Percentiles rank a stretch among this genome's conserved stretches.
These are phyloP conservation scores for Steinernema feltiae DNA, from an alignment of 1,140 invertebrate species.

Conservation along the genomic window DNA sequence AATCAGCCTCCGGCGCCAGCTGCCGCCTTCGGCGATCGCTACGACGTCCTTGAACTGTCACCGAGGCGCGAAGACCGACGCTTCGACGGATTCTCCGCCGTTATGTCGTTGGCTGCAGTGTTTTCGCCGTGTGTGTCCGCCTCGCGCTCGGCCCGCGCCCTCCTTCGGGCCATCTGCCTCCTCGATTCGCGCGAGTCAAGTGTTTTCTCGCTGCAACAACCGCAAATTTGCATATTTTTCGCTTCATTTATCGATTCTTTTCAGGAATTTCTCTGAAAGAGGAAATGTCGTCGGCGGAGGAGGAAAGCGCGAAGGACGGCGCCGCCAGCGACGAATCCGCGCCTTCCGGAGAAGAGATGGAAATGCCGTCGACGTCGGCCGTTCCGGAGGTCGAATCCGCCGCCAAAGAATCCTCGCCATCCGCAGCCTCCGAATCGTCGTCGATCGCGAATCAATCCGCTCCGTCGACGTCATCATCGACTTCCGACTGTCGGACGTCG, in stretches of 20 bases:
- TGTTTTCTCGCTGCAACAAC: neutral
- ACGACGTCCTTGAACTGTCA: neutral
- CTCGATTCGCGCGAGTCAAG: neutral
- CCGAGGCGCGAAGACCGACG: neutral
- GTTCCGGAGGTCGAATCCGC: neutral
- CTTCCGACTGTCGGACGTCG: conserved; percentile 33
- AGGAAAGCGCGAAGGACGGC: conserved; percentile 1
- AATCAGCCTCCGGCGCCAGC: neutral
- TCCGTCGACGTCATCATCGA: neutral
- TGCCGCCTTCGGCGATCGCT: neutral
- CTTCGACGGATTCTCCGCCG: neutral
- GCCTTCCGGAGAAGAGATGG: neutral
- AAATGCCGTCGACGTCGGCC: neutral
- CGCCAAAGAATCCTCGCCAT: conserved; percentile 1
- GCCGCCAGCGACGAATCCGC: neutral
- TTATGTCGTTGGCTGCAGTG: neutral
- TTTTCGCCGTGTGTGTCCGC: neutral
- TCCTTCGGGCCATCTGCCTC: neutral
- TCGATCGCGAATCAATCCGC: neutral
- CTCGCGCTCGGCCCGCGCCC: neutral
- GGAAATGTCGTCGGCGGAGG: conserved; percentile 8
- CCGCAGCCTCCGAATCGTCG: neutral
- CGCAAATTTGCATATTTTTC: neutral
- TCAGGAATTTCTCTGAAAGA: conserved; percentile 9
- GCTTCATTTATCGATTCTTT: neutral